A percentile compares a stretch with the other conserved stretches of the same genome.
These are phyloP conservation scores for Lithophane leautieri DNA, from an alignment of 2,888 invertebrate genomes.

Conservation along the genomic window DNA sequence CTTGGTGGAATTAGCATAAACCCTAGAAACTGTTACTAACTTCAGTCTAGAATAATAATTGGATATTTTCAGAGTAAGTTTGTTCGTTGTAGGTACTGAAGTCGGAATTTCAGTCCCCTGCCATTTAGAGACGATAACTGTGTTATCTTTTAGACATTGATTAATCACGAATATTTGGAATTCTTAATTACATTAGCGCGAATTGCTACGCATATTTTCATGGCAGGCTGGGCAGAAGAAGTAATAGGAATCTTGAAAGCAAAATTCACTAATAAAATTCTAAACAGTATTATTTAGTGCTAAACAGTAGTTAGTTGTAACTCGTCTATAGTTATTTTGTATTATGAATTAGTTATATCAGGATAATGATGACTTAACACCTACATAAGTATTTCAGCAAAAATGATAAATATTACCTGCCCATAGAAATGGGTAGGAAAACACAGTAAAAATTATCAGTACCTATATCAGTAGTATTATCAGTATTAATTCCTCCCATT, in stretches of 20 bases:
- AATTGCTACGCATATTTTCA: constrained; percentile 23
- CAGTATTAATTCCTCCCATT: not conserved
- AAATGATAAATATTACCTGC: not conserved
- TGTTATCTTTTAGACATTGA: constrained; percentile 45
- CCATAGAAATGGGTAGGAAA: not conserved
- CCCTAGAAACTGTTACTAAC: constrained; percentile 77
- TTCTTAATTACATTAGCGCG: constrained; percentile 37
- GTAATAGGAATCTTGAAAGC: not conserved
- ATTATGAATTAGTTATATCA: not conserved
- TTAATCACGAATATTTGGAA: constrained; percentile 50
- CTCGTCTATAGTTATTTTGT: not conserved
- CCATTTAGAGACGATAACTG: constrained; percentile 54
- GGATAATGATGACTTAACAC: not conserved
- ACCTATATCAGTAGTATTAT: no score
- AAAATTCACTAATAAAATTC: constrained; percentile 12
- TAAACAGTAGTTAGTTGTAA: not conserved
- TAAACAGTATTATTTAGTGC: not conserved
- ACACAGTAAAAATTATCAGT: no score
- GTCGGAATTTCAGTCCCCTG: constrained; percentile 58
- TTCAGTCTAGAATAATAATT: constrained; percentile 74
- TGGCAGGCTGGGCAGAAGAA: constrained; percentile 7
- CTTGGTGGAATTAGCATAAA: constrained; percentile 81
- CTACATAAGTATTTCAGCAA: not conserved
- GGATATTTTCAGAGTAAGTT: constrained; percentile 57
- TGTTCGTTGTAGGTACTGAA: constrained; percentile 20